phyloP scores from a whole-genome alignment of 2,113 vertebrate genomes.

The Crotalus viridis region DNA sequence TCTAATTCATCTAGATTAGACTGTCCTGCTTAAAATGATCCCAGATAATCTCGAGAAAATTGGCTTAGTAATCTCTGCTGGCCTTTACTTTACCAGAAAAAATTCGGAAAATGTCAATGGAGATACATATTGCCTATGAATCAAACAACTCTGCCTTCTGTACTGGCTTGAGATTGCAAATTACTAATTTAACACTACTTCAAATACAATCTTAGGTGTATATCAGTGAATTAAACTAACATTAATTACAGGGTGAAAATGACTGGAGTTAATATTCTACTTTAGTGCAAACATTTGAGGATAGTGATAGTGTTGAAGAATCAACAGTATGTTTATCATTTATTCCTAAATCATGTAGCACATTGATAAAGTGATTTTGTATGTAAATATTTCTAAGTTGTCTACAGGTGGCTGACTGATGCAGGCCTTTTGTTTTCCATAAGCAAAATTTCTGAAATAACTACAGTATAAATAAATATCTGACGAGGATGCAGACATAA shows the following conservation, averaged over 20 bases:
- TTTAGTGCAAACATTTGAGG: neutral
- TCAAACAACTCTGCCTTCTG: neutral
- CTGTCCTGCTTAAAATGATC: neutral
- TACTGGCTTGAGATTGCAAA: neutral
- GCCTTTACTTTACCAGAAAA: neutral
- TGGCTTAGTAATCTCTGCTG: neutral
- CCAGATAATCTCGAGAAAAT: neutral
- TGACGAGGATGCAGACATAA: conserved; percentile 55
- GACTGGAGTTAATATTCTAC: neutral
- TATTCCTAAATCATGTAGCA: neutral
- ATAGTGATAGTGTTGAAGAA: neutral
- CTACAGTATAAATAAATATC: conserved; percentile 66
- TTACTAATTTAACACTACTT: neutral
- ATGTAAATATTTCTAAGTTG: neutral
- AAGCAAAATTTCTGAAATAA: conserved; percentile 52
- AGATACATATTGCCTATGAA: neutral
- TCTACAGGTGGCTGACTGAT: conserved; percentile 33
- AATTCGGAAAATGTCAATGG: neutral
- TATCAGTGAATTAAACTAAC: neutral
- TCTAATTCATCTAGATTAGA: neutral
- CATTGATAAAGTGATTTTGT: conserved; percentile 9
- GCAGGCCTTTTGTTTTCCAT: conserved; percentile 50
- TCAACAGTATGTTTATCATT: neutral
- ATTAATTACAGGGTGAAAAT: neutral
- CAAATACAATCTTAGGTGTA: neutral